A percentile compares a stretch with the other conserved stretches of the same genome.
phyloP scores from a whole-genome alignment of 2,113 vertebrate genomes.

The Corythoichthys haematopterus region DNA sequence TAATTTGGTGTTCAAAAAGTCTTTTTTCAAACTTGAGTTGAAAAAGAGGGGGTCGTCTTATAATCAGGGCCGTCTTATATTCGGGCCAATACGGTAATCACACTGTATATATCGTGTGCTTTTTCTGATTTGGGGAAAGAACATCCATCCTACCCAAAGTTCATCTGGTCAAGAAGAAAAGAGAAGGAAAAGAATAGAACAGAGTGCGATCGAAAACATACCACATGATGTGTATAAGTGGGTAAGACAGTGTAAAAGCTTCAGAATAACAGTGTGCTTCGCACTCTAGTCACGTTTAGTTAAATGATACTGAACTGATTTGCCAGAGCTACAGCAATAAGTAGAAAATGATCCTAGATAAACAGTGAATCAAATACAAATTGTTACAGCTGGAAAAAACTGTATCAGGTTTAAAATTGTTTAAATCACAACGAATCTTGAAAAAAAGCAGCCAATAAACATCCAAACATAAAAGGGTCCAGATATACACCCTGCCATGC shows the following conservation, averaged over 20 bases:
- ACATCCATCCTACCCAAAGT: no score
- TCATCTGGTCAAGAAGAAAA: no score
- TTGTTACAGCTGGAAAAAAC: not conserved
- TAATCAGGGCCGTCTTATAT: no score
- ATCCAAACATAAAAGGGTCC: conserved; percentile 2
- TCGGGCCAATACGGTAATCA: no score
- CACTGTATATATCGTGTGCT: no score
- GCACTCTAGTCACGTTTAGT: not conserved
- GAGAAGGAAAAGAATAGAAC: not conserved
- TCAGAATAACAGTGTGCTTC: no score
- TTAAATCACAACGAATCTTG: not conserved
- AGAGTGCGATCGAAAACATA: not conserved
- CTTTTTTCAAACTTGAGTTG: no score
- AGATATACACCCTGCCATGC: conserved; percentile 16
- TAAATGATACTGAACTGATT: not conserved
- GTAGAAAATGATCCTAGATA: not conserved
- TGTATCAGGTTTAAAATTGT: not conserved
- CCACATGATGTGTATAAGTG: not conserved
- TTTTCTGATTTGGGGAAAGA: no score
- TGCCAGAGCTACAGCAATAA: not conserved
- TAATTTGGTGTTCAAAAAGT: no score
- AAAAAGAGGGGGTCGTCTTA: no score
- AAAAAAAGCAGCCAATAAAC: not conserved
- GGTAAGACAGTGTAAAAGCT: not conserved
- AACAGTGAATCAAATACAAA: not conserved